Evolutionary conservation across 2,888 invertebrate species (phyloP), one percentile per base, ranked within the genome.

Genomic region (Tetropium fuscum): DNA sequence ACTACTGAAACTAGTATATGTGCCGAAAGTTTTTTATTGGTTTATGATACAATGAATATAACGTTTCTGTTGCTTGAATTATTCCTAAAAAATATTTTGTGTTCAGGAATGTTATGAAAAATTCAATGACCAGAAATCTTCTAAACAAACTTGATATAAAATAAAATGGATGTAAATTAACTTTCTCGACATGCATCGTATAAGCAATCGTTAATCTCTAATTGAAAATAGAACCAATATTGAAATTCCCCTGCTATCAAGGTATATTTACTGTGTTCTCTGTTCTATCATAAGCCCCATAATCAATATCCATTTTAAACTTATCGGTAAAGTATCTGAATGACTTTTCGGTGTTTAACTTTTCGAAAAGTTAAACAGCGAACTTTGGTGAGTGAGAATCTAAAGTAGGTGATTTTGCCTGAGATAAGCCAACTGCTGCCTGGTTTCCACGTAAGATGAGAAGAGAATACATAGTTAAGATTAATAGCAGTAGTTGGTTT

Each of bases 401-500:
- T 30, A 27, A 38, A 51, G 47, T 53, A 53, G 40, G 41, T 22
- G 53, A 41, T 53, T 32, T 40, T 18, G 15, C 7, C 18, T 7
- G 11, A 36, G 45, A 54, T 54, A 27, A 51, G 16, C 44, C 45
- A 57, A 54, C 43, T 54, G 25, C 51, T 25, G 48, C 20, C 44
- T 32, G 34, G 32, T 49, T 36, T 54, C 30, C 48, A 27, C 53
- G 53, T 59, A 59, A 45, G 44, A 59, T 43, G 53, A 53, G 43
- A 34, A 41, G 47, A 58, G 58, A 58, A 49, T 48, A 27, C 60
- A 57, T 64, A 63, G 61, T 66, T 40, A 45, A 66, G 63, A 68
- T 69, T 69, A 65, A 67, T 68, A 62, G 63, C 59, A 44, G 59
- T 40, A 53, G 60, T 64, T 61, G 57, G 60, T 58, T 57, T 56